Evolutionary conservation across 2,888 invertebrate genomes (phyloP).

Genomic region (Lepas anatifera): DNA sequence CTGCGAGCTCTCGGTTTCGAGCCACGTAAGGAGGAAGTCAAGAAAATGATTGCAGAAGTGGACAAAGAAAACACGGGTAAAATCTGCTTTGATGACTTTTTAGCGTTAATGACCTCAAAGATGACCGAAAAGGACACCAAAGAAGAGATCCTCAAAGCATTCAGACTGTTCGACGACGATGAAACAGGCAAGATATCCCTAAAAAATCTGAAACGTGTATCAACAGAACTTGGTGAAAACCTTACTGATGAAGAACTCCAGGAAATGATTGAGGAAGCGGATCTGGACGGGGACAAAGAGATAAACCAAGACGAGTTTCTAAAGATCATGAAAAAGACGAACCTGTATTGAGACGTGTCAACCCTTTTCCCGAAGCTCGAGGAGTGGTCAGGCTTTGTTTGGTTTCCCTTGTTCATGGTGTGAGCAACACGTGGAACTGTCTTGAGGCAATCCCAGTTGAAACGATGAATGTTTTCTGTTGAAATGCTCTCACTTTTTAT

Average conservation of each 20-base stretch:
- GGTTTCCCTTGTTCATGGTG: too few relatives aligned
- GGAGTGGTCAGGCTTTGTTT: too few relatives aligned
- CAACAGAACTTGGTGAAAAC: constrained; percentile 86
- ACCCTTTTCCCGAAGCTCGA: too few relatives aligned
- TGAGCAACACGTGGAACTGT: too few relatives aligned
- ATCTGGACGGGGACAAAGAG: constrained; percentile 88
- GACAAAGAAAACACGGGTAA: constrained; percentile 61
- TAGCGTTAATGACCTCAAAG: constrained; percentile 76
- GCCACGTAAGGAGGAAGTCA: constrained; percentile 94
- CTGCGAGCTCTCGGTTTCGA: constrained; percentile 94
- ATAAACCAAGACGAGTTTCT: constrained; percentile 91
- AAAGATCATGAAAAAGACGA: constrained; percentile 94
- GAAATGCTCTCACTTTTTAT: too few relatives aligned
- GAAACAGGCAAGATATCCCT: constrained; percentile 92
- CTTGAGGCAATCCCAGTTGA: too few relatives aligned
- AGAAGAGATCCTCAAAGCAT: constrained; percentile 93
- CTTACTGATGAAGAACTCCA: constrained; percentile 92
- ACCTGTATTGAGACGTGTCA: constrained; percentile 81
- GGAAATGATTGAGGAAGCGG: constrained; percentile 97
- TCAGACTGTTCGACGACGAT: constrained; percentile 91
- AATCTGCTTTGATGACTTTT: constrained; percentile 76
- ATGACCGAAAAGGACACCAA: constrained; percentile 92
- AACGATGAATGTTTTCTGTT: too few relatives aligned
- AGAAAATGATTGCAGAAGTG: constrained; percentile 80
- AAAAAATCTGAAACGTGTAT: constrained; percentile 82